phyloP scores from a whole-genome alignment of 2,888 invertebrate species.

The Leucoma salicis region DNA sequence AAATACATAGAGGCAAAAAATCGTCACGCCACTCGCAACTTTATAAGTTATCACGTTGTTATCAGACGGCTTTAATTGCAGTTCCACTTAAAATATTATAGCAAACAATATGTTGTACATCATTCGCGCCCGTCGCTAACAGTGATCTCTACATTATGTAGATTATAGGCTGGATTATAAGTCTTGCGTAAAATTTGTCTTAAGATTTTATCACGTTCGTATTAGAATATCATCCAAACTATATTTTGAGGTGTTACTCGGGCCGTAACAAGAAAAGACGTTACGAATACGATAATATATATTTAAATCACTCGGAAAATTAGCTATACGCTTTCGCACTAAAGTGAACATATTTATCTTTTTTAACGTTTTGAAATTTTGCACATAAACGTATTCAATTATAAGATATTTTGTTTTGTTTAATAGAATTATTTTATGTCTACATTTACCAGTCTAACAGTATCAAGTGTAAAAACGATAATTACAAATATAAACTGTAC shows the following conservation, averaged over 20 bases:
- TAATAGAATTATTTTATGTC: not conserved
- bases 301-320: too few relatives aligned
- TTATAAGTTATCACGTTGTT: slow-evolving; percentile 27
- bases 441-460: not conserved
- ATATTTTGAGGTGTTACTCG: not conserved
- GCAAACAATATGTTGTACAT: slow-evolving; percentile 14
- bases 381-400: too few relatives aligned
- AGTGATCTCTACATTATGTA: slow-evolving; percentile 20
- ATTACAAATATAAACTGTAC: slow-evolving; percentile 12
- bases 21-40: slow-evolving; percentile 9
- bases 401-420: too few relatives aligned
- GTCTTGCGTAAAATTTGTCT: slow-evolving; percentile 5
- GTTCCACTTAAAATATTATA: slow-evolving; percentile 18
- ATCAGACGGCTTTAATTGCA: slow-evolving; percentile 14
- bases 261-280: too few relatives aligned
- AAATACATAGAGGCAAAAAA: slow-evolving; percentile 7
- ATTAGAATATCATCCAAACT: not conserved
- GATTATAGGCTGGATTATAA: slow-evolving; percentile 25
- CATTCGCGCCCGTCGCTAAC: slow-evolving; percentile 5
- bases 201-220: slow-evolving; percentile 3
- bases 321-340: too few relatives aligned
- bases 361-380: too few relatives aligned
- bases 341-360: too few relatives aligned
- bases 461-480: not conserved
- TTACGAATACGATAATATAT: too few relatives aligned